A percentile compares a stretch with the other conserved stretches of the same genome.
Conservation (phyloP, 2,797 vertebrate genomes). For the Epinephelus coioides region DNA sequence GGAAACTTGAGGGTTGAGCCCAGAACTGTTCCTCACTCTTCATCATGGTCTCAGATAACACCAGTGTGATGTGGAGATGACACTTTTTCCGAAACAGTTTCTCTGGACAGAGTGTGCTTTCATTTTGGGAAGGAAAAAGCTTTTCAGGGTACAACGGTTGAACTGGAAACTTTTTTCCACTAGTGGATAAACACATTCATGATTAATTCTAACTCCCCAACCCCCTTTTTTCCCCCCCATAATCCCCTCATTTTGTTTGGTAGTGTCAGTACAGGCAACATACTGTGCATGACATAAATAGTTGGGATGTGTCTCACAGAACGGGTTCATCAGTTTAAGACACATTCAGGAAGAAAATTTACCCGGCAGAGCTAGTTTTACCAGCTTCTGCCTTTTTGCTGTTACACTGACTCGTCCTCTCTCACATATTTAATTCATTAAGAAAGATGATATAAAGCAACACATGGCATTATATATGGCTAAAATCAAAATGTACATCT, state of each 20-base stretch:
- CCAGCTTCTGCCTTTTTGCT: background rate
- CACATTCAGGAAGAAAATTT: background rate
- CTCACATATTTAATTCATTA: background rate
- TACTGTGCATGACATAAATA: background rate
- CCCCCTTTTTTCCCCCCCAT: background rate
- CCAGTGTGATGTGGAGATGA: conserved; percentile 4
- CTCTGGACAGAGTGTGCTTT: conserved; percentile 40
- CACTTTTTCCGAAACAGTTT: conserved; percentile 22
- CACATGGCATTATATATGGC: background rate
- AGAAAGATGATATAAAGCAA: background rate
- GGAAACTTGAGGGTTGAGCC: conserved; percentile 47
- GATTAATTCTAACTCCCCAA: conserved; percentile 21
- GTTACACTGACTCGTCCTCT: background rate
- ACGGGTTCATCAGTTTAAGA: conserved; percentile 1
- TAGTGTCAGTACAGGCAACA: background rate
- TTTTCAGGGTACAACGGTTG: conserved; percentile 43
- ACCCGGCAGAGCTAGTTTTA: background rate
- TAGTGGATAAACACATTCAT: conserved; percentile 40
- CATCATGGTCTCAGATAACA: conserved; percentile 42
- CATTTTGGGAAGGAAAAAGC: background rate
- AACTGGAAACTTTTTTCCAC: conserved; percentile 50
- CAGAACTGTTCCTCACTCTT: conserved; percentile 13
- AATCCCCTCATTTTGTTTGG: conserved; percentile 4
- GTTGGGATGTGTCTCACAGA: background rate
- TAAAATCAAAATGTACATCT: no score